Evolutionary conservation across 2,113 vertebrate species (phyloP), one percentile per base, ranked within the genome.

Genomic region (Orthonyx spaldingii): DNA sequence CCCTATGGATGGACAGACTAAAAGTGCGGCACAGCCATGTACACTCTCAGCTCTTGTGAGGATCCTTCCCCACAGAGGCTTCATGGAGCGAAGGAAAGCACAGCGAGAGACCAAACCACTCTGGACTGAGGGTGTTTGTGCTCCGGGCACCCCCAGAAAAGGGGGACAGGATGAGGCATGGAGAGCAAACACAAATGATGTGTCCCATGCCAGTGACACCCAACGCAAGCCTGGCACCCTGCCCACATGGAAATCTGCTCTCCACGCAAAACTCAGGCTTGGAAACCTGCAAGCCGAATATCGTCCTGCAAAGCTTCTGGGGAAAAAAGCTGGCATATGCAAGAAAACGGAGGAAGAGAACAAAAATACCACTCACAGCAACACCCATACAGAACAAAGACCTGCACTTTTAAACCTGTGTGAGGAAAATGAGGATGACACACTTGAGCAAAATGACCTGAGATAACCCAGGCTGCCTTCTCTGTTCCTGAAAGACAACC

Each of bases 1-100:
- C 0, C 0, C 9, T 0, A 1, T 0, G 26, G 30, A 2, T 1
- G 27, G 63, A 16, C 7, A 7, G 52, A 33, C 1, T 0, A 7
- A 19, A 56, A 16, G 6, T 1, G 11, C 0, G 1, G 28, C 28
- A 33, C 0, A 3, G 18, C 11, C 32, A 11, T 0, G 0, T 3
- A 5, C 3, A 0, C 10, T 7, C 42, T 20, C 21, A 16, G 39
- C 16, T 41, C 27, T 7, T 2, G n/a, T 0, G 1, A 35, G 52
- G n/a, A 16, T n/a, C 77, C 53, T 26, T 21, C 17, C n/a, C 37
- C 63, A 7, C 3, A 4, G 66, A 17, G 22, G 20, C 5, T 39
- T 35, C 13, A 3, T 0, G 19, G 10, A 61, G 46, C 15, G 32
- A 28, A 6, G 32, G 16, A 39, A 35, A 50, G 32, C 9, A 30